Base-by-base conservation (phyloP, 2,888 invertebrate species). In the Adelognathus sp. region DNA sequence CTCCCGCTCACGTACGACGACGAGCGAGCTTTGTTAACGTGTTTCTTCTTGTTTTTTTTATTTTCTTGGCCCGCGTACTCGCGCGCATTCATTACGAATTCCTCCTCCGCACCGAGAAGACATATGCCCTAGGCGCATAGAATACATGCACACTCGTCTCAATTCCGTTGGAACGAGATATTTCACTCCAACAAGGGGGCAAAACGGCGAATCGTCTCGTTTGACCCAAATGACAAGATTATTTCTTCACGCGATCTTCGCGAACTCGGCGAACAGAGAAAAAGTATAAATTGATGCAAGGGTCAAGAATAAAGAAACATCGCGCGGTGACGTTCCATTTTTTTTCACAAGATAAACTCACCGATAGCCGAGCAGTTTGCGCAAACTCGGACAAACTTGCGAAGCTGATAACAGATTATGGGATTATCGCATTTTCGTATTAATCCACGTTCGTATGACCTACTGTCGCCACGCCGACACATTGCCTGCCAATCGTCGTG, bases 391-490 rank as follows among this genome's bases (percentile, higher is more conserved):
- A n/a, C n/a, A n/a, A n/a, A n/a, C n/a, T 21, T 7, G 9, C 18
- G 11, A n/a, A 6, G n/a, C 50, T 64, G 46, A 64, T 64, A 64
- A 50, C 21, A 33, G 33, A 50, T 50, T 58, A 41, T 5, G 27
- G 61, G 18, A 60, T n/a, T 69, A 66, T 46, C 11, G 14, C 14
- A 46, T 5, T 31, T n/a, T n/a, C n/a, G 16, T 50, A 70, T 70
- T 56, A 39, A 14, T 50, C 18, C 39, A 71, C 67, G 63, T 79
- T 75, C 21, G 74, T 39, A 52, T 75, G 79, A 75, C 71, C 79
- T 66, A 75, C 66, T 75, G 36, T 11, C 29, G 36, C 41, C 74
- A n/a, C 9, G 44, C 18, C 21, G 36, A 70, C 27, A 64, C 24
- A 33, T 33, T 36, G 4, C 18, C 50, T 33, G 31, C 36, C 66